phyloP scores from a whole-genome alignment of 1,140 invertebrate species.

The Drosophila orena region DNA sequence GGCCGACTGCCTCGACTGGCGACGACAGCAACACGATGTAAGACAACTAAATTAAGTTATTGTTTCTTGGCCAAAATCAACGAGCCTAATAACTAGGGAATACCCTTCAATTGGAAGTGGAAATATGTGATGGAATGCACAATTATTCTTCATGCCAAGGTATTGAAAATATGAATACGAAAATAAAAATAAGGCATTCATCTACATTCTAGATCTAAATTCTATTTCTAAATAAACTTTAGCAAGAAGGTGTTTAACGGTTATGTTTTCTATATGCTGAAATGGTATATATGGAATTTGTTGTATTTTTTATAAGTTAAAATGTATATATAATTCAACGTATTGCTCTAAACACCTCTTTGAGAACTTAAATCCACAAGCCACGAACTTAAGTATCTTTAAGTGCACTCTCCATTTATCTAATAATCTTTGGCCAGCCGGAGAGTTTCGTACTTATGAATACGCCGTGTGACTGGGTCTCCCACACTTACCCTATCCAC shows the following conservation, averaged over 20 bases:
- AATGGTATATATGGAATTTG: too few relatives aligned
- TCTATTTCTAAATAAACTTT: too few relatives aligned
- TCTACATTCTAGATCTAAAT: too few relatives aligned
- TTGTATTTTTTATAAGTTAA: too few relatives aligned
- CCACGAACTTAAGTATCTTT: not conserved
- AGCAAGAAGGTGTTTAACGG: too few relatives aligned
- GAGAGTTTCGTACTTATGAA: constrained; percentile 32
- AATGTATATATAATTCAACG: not conserved
- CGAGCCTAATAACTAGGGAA: constrained; percentile 1
- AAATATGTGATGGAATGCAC: not conserved
- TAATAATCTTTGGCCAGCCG: constrained; percentile 17
- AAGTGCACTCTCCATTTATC: constrained; percentile 8
- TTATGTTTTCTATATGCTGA: too few relatives aligned
- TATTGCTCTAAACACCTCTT: too few relatives aligned
- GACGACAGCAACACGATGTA: constrained; percentile 74
- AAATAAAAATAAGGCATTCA: too few relatives aligned
- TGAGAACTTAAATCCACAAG: not conserved
- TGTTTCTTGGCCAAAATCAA: constrained; percentile 38
- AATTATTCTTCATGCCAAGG: not conserved
- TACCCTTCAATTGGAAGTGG: constrained; percentile 19
- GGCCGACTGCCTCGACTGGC: constrained; percentile 39
- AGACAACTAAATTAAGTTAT: constrained; percentile 83
- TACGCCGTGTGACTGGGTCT: constrained; percentile 15
- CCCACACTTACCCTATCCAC: constrained; percentile 39
- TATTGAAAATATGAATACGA: too few relatives aligned